Percentiles rank a stretch among this genome's conserved stretches.
These are phyloP conservation scores for Phaethornis superciliosus DNA, from an alignment of 2,113 vertebrate species.

Conservation along the genomic window DNA sequence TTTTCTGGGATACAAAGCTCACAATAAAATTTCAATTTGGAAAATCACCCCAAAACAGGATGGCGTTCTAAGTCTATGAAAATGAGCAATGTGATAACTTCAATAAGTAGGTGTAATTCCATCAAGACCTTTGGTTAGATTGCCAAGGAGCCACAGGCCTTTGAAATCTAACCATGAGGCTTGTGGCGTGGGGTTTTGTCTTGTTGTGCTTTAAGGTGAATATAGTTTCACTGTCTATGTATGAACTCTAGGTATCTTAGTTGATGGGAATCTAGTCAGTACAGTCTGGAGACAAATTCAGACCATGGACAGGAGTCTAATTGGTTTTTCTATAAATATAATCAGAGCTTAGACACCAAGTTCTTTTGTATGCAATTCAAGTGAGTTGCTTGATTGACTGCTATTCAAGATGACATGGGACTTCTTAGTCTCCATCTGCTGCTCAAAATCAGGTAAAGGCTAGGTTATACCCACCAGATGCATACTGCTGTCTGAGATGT, in stretches of 20 bases:
- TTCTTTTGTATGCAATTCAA: background rate
- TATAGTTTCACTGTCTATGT: background rate
- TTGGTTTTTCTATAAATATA: background rate
- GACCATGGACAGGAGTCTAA: background rate
- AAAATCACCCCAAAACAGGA: background rate
- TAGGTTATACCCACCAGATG: background rate
- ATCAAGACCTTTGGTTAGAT: background rate
- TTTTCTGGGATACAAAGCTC: background rate
- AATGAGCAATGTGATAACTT: background rate
- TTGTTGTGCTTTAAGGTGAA: background rate
- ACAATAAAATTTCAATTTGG: background rate
- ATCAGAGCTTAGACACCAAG: background rate
- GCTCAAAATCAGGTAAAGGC: background rate
- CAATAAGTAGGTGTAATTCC: background rate
- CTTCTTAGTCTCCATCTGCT: background rate
- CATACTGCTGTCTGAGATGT: background rate
- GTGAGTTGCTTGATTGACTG: background rate
- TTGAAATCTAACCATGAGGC: background rate
- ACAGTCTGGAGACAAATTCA: background rate
- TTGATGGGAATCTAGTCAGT: background rate
- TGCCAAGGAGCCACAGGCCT: background rate
- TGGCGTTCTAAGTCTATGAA: background rate
- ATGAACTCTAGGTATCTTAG: background rate
- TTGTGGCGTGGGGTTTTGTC: background rate
- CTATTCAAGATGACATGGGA: background rate